Evolutionary conservation across 2,888 invertebrate genomes (phyloP).

Genomic region (Cantharis lateralis): DNA sequence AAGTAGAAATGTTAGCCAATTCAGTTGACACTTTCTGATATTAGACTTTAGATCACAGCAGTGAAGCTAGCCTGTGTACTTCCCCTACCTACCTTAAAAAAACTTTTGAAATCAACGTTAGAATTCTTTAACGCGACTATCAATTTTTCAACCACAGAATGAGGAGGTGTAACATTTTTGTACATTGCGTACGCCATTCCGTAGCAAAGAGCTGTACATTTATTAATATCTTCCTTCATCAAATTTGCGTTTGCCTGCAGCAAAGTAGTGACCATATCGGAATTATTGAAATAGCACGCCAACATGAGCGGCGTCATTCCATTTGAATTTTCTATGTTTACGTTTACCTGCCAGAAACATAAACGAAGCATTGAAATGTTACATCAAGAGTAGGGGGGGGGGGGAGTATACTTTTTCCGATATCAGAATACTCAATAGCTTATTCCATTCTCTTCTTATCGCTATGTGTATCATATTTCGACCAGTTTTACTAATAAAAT

Average conservation of each 20-base stretch:
- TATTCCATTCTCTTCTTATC: constrained; percentile 52
- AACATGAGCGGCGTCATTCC: constrained; percentile 54
- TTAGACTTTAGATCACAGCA: too few species aligned
- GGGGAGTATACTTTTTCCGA: constrained; percentile 41
- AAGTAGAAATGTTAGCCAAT: constrained; percentile 14
- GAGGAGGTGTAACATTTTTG: constrained; percentile 44
- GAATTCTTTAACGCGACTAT: constrained; percentile 39
- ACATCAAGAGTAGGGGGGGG: neutral
- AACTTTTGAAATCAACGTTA: constrained; percentile 42
- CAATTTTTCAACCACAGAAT: constrained; percentile 43
- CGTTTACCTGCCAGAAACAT: constrained; percentile 38
- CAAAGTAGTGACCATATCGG: constrained; percentile 43
- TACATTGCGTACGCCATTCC: constrained; percentile 49
- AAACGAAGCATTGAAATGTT: neutral
- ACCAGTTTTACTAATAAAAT: constrained; percentile 50
- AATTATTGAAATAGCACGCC: constrained; percentile 50
- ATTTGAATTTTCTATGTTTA: constrained; percentile 46
- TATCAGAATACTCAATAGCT: constrained; percentile 45
- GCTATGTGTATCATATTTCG: constrained; percentile 53
- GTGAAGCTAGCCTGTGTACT: too few species aligned
- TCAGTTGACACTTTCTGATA: too few species aligned
- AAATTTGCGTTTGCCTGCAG: constrained; percentile 46
- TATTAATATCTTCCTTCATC: constrained; percentile 48
- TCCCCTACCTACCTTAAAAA: constrained; percentile 40
- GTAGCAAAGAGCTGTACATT: constrained; percentile 52